These are phyloP conservation scores for Bimastos eiseni DNA, from an alignment of 2,888 invertebrate species.

Conservation along the genomic window DNA sequence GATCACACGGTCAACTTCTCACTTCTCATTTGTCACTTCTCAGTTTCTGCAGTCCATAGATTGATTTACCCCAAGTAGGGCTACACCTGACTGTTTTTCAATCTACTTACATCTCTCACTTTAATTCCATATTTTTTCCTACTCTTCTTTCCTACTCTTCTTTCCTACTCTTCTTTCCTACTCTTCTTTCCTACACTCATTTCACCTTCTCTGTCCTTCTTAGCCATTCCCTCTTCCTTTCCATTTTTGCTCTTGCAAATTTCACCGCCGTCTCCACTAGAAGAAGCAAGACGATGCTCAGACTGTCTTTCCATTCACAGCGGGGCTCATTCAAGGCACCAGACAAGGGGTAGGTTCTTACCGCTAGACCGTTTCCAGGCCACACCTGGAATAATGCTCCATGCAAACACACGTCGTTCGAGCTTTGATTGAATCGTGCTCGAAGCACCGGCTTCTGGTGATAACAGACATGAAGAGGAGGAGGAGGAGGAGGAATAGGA, in stretches of 20 bases:
- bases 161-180: neutral
- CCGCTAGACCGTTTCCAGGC: neutral
- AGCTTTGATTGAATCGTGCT: neutral
- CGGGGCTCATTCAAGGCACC: neutral
- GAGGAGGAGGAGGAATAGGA: neutral
- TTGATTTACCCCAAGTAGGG: too few species aligned
- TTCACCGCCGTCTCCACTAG: neutral
- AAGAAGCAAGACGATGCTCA: neutral
- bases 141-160: neutral
- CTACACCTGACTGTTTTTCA: too few species aligned
- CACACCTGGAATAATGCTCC: neutral
- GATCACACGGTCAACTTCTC: too few species aligned
- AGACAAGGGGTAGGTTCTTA: slow-evolving; percentile 1
- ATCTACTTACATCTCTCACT: neutral
- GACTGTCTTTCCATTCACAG: neutral
- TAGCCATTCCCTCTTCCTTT: neutral
- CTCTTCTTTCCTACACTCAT: neutral
- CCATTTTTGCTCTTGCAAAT: neutral
- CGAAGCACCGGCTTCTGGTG: neutral
- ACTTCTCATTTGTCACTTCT: too few species aligned
- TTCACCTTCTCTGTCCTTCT: neutral
- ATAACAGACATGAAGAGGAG: neutral
- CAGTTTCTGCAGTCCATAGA: too few species aligned
- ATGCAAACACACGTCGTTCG: neutral
- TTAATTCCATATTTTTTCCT: neutral